Conservation (phyloP, 1,140 invertebrate genomes). For the Linepithema humile region DNA sequence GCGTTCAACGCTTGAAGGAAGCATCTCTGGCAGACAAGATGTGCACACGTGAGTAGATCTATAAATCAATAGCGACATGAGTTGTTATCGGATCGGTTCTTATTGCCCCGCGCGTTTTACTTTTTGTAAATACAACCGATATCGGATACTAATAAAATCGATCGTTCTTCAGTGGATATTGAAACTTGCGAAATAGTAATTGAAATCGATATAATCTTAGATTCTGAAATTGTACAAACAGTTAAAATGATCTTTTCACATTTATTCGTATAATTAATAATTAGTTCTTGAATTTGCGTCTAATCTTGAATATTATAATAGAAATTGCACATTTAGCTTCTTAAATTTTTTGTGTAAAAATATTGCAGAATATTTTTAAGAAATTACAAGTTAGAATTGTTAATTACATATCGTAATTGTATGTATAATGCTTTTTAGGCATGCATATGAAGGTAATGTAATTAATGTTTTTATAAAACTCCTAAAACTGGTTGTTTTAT, state of each 20-base stretch:
- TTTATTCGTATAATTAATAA: background rate
- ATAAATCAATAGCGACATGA: background rate
- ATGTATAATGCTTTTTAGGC: background rate
- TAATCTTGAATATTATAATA: background rate
- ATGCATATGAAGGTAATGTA: background rate
- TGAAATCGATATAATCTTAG: background rate
- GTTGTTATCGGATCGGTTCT: background rate
- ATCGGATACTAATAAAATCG: background rate
- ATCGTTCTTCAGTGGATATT: background rate
- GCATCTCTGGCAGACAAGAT: slow-evolving; percentile 2
- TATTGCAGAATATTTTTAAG: background rate
- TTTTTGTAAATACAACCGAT: background rate
- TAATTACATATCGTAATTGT: background rate
- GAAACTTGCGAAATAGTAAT: background rate
- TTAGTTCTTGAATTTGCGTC: background rate
- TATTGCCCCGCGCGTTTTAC: background rate
- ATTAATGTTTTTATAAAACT: background rate
- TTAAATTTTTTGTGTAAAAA: background rate
- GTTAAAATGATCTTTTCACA: background rate
- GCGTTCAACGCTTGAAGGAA: background rate
- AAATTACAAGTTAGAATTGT: background rate
- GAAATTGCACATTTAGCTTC: background rate
- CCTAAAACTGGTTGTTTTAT: background rate
- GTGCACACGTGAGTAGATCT: slow-evolving; percentile 27
- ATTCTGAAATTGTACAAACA: background rate